Conservation (phyloP, 2,888 invertebrate species). For the Zhuqinia jingwanae region DNA sequence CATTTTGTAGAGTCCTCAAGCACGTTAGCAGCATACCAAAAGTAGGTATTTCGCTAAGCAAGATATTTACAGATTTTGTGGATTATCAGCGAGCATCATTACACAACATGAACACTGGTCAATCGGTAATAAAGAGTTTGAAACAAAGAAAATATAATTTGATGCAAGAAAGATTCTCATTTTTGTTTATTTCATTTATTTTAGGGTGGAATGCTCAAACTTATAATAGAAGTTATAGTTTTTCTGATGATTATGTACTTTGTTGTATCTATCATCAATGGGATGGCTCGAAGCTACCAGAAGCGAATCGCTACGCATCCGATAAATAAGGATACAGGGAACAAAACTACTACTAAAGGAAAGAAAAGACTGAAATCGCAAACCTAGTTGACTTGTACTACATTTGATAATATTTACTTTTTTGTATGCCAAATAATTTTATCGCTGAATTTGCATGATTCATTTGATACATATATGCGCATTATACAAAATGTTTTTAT, state of each 20-base stretch:
- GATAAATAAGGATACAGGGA: constrained; percentile 76
- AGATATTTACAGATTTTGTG: constrained; percentile 83
- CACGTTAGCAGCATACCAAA: constrained; percentile 80
- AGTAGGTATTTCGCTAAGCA: constrained; percentile 82
- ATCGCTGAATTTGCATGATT: too few species aligned
- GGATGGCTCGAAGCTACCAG: constrained; percentile 94
- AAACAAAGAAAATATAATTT: too few species aligned
- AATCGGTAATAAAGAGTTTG: constrained; percentile 48
- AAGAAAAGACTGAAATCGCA: neutral
- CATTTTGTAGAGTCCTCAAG: constrained; percentile 68
- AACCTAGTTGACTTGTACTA: neutral
- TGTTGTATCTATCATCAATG: constrained; percentile 97
- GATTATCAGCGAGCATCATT: constrained; percentile 83
- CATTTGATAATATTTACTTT: too few species aligned
- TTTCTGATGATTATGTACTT: constrained; percentile 97
- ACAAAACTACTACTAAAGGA: neutral
- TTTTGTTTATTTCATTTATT: constrained; percentile 79
- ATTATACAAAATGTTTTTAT: too few species aligned
- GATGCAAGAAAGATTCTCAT: neutral
- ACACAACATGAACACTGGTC: constrained; percentile 80
- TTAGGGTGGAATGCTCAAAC: constrained; percentile 85
- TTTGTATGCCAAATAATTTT: too few species aligned
- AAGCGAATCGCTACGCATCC: constrained; percentile 74
- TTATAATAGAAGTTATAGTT: constrained; percentile 89
- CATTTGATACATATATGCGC: too few species aligned